phyloP scores from a whole-genome alignment of 2,888 invertebrate species.

The Trachelus tabidus region DNA sequence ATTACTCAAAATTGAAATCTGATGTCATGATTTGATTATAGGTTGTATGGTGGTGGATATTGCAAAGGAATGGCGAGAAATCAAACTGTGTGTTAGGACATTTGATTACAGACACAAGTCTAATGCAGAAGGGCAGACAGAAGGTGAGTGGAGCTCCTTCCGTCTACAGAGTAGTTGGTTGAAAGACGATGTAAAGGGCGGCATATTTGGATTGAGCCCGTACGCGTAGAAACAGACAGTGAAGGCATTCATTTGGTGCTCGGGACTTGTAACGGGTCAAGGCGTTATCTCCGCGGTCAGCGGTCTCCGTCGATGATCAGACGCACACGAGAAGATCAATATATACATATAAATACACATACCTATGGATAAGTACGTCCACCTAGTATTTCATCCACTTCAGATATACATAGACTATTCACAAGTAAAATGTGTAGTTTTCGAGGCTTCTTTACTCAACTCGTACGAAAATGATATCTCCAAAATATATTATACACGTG shows the following conservation, averaged over 20 bases:
- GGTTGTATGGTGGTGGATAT: too few species aligned
- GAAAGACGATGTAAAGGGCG: slow-evolving; percentile 27
- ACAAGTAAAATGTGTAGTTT: neutral
- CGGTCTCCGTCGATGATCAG: slow-evolving; percentile 56
- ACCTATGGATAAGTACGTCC: too few species aligned
- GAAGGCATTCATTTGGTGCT: slow-evolving; percentile 62
- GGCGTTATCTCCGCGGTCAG: slow-evolving; percentile 65
- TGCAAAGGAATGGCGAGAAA: too few species aligned
- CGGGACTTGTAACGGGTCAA: slow-evolving; percentile 61
- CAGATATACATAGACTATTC: too few species aligned
- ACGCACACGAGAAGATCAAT: neutral
- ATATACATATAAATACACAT: neutral
- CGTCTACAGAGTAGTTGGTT: too few species aligned
- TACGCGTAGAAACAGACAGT: slow-evolving; percentile 48
- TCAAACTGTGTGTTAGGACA: too few species aligned
- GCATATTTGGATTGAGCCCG: slow-evolving; percentile 40
- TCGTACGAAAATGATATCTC: slow-evolving; percentile 1
- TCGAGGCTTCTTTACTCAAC: neutral
- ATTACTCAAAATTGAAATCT: too few species aligned
- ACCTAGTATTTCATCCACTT: too few species aligned
- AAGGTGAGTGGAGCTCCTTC: too few species aligned
- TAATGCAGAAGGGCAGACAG: too few species aligned
- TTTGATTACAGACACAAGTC: too few species aligned
- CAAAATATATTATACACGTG: neutral
- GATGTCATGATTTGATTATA: too few species aligned